These are phyloP conservation scores for Sebastes fasciatus DNA, from an alignment of 2,113 vertebrate genomes.

Conservation along the genomic window DNA sequence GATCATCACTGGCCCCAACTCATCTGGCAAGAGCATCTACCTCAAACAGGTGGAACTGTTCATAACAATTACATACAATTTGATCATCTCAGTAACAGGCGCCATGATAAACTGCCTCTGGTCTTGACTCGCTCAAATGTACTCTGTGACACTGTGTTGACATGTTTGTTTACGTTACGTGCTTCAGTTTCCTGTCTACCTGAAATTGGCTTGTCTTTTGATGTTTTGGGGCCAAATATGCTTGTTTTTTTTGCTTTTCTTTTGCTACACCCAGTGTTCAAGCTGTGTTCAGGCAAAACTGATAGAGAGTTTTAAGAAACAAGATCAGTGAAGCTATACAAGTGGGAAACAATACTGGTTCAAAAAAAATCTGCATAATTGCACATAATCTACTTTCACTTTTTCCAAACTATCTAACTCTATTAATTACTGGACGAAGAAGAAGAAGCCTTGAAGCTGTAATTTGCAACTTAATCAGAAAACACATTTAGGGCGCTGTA, in stretches of 20 bases:
- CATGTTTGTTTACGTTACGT: neutral
- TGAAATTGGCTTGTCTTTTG: neutral
- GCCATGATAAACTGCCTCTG: neutral
- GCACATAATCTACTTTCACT: neutral
- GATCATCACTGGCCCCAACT: slow-evolving; percentile 96
- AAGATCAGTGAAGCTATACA: neutral
- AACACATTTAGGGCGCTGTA: neutral
- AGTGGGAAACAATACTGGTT: neutral
- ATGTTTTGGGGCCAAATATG: neutral
- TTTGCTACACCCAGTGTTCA: neutral
- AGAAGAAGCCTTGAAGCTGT: neutral
- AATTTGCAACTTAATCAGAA: neutral
- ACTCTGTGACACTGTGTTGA: neutral
- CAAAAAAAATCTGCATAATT: neutral
- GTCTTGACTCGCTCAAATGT: neutral
- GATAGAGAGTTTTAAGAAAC: neutral
- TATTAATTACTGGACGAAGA: neutral
- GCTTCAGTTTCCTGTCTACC: neutral
- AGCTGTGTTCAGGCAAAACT: neutral
- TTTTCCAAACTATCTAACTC: neutral
- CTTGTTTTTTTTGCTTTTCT: neutral
- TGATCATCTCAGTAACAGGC: neutral
- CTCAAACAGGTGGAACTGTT: slow-evolving; percentile 89
- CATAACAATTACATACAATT: neutral
- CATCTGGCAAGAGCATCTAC: slow-evolving; percentile 96